A percentile compares a stretch with the other conserved stretches of the same genome.
phyloP scores from a whole-genome alignment of 2,888 invertebrate species.

The Odontomyia ornata region DNA sequence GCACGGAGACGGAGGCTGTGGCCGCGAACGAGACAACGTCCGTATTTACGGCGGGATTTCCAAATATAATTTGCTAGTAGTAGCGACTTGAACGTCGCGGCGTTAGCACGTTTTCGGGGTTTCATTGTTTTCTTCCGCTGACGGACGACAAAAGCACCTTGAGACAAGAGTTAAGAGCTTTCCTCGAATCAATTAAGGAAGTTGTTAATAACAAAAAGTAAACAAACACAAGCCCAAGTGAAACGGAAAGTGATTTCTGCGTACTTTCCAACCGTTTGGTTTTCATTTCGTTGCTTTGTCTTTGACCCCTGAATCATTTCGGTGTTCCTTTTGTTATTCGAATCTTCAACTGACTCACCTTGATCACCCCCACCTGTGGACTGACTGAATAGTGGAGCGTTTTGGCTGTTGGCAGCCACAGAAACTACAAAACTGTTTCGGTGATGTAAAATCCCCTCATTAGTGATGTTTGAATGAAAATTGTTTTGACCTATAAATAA shows the following conservation, averaged over 20 bases:
- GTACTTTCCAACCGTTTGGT: neutral
- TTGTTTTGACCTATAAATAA: neutral
- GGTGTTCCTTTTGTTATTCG: neutral
- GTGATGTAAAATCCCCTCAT: neutral
- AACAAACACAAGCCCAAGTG: constrained; percentile 5
- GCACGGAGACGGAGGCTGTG: constrained; percentile 25
- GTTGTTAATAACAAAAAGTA: constrained; percentile 1
- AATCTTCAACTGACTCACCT: neutral
- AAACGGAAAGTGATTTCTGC: constrained; percentile 3
- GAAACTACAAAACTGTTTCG: neutral
- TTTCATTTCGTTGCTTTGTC: neutral
- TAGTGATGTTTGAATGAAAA: neutral
- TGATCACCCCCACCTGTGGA: constrained; percentile 15
- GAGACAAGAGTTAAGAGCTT: constrained; percentile 42
- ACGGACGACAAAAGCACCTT: constrained; percentile 44
- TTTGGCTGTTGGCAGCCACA: neutral
- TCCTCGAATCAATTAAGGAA: constrained; percentile 32
- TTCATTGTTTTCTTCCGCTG: neutral
- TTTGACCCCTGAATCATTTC: neutral
- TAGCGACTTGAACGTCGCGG: constrained; percentile 64
- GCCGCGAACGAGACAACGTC: neutral
- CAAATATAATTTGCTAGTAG: constrained; percentile 54
- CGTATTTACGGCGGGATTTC: constrained; percentile 34
- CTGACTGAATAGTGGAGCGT: neutral
- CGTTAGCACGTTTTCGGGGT: constrained; percentile 56